Conservation (phyloP, 1,140 invertebrate genomes). For the Heliconius melpomene region DNA sequence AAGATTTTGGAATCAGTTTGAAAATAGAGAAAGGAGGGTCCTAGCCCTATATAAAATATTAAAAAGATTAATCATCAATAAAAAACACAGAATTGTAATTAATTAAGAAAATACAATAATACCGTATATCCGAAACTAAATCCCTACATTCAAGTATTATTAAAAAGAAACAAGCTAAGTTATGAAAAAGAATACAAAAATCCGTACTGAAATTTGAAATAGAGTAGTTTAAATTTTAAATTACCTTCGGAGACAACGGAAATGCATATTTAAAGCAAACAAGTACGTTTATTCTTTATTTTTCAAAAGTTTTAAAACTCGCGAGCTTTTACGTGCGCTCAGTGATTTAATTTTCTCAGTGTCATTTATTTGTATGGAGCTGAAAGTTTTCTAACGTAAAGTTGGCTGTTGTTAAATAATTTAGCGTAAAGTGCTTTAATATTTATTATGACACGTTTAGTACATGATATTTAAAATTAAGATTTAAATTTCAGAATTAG, state of each 20-base stretch:
- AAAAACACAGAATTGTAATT: too few species aligned
- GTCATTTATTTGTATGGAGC: slow-evolving; percentile 1
- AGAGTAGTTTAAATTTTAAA: slow-evolving; percentile 12
- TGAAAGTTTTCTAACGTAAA: slow-evolving; percentile 1
- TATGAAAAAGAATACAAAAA: not conserved
- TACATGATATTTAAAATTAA: not conserved
- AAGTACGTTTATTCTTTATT: slow-evolving; percentile 6
- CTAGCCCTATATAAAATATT: too few species aligned
- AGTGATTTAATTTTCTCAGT: slow-evolving; percentile 13
- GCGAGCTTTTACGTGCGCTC: slow-evolving; percentile 13
- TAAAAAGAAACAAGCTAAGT: not conserved
- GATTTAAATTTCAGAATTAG: not conserved
- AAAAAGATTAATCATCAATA: too few species aligned
- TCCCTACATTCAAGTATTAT: not conserved
- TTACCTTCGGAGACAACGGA: slow-evolving; percentile 12
- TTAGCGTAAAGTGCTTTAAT: slow-evolving; percentile 1
- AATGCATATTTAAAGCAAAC: slow-evolving; percentile 15
- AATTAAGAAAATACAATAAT: not conserved
- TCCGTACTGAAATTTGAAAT: not conserved
- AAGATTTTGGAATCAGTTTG: too few species aligned
- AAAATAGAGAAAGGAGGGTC: too few species aligned
- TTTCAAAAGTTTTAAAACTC: slow-evolving; percentile 5
- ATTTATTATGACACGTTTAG: not conserved
- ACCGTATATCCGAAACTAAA: not conserved
- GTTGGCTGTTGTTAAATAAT: slow-evolving; percentile 13